Percentiles rank a stretch among this genome's conserved stretches.
Conservation (phyloP, 1,140 invertebrate species). For the Lanistes nyassanus region DNA sequence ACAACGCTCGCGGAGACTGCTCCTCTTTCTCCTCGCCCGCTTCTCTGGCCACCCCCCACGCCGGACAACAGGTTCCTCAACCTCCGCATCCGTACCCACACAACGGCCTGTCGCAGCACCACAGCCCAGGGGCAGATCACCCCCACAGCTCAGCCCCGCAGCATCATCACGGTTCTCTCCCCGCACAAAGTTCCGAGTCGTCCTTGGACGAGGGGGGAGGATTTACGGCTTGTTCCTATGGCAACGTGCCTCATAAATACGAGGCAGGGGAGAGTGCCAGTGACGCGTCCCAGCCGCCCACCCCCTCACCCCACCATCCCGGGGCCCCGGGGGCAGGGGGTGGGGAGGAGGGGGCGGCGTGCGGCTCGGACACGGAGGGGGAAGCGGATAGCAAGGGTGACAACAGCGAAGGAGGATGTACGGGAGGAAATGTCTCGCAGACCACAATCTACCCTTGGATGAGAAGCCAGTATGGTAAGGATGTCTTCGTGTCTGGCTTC, state of each 20-base stretch:
- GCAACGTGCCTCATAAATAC: conserved; percentile 21
- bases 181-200: background rate
- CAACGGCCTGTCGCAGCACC: background rate
- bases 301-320: conserved; percentile 38
- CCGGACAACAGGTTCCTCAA: background rate
- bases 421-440: background rate
- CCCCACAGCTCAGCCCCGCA: too few relatives aligned
- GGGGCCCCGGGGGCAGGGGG: background rate
- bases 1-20: background rate
- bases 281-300: conserved; percentile 20
- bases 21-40: background rate
- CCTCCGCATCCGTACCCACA: background rate
- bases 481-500: background rate
- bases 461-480: conserved; percentile 40
- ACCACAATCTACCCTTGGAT: conserved; percentile 40
- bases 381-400: conserved; percentile 29
- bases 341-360: background rate
- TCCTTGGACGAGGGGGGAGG: background rate
- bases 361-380: conserved; percentile 9
- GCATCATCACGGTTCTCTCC: background rate
- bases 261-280: conserved; percentile 14
- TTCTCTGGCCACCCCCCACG: background rate
- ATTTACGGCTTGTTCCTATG: conserved; percentile 23
- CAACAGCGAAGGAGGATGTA: conserved; percentile 14
- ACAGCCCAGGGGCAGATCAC: background rate